phyloP scores from a whole-genome alignment of 2,888 invertebrate species.

The Lapara coniferarum region DNA sequence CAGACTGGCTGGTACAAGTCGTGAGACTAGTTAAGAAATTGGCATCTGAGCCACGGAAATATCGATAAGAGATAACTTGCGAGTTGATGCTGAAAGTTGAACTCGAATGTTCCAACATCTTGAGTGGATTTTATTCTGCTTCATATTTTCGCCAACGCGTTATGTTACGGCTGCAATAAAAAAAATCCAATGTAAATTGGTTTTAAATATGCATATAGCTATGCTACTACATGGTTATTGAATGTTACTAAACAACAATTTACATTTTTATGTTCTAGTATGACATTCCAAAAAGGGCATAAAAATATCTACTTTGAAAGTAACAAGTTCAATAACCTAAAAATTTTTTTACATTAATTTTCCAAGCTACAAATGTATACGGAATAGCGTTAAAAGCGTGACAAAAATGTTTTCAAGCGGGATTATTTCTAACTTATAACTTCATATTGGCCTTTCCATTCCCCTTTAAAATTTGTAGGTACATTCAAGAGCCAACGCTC shows the following conservation, averaged over 20 bases:
- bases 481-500: too few species aligned
- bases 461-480: too few species aligned
- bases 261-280: too few species aligned
- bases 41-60: too few species aligned
- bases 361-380: background rate
- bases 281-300: too few species aligned
- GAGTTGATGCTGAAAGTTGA: background rate
- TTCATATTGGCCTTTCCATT: too few species aligned
- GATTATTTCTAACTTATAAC: too few species aligned
- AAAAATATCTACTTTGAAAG: background rate
- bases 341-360: background rate
- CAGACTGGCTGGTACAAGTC: too few species aligned
- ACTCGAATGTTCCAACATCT: background rate
- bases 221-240: constrained; percentile 1
- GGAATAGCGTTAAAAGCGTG: constrained; percentile 1
- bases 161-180: constrained; percentile 17
- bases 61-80: too few species aligned
- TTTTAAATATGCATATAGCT: background rate
- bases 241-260: background rate
- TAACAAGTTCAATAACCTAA: constrained; percentile 5
- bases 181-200: background rate
- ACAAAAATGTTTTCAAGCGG: background rate
- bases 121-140: constrained; percentile 12
- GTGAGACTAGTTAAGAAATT: too few species aligned
- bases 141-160: constrained; percentile 20